Base-by-base conservation (phyloP, 2,888 invertebrate genomes). In the Smittia aterrima region DNA sequence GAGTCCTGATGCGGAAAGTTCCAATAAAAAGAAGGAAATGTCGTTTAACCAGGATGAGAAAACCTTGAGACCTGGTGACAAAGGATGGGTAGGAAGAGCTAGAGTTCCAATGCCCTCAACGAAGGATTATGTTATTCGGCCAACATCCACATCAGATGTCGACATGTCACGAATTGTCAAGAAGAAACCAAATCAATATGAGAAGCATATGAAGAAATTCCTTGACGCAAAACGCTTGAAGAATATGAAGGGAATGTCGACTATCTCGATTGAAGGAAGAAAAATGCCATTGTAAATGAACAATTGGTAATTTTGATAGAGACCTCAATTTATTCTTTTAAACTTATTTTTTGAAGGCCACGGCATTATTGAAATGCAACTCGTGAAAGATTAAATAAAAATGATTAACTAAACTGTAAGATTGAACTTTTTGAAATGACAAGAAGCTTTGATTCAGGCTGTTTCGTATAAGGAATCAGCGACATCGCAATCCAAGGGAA, bases 81-180 rank as follows among this genome's bases (percentile, higher is more conserved):
- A 92, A 77, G 98, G 98, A 53, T 98, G 96, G 96, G 90, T 97
- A 77, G 90, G 91, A 38, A 86, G 98, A 80, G 98, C 98, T 13
- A 87, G 98, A 75, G 98, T 99, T 75, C 99, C 99, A 22, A 83
- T 89, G 81, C 97, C 97, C 24, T 96, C 96, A 68, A 95, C 91
- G 82, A 98, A 96, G 85, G 98, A 98, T 84, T 99, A 99, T 83
- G 92, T 98, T 71, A 90, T 93, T 78, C 86, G 99, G 68, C 98
- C 99, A 13, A 93, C 92, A 82, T 95, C 94, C 88, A 92, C 91
- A 76, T 88, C 90, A 76, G 96, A 96, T 79, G 88, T 92, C 64
- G 95, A 96, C 83, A 91, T 95, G 84, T 90, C 90, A 76, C 84
- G 90, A 80, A 83, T 87, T 40, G 85, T 87, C 2, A 95, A 95